phyloP scores from a whole-genome alignment of 2,797 vertebrate species.

The Pachyuromys duprasi region DNA sequence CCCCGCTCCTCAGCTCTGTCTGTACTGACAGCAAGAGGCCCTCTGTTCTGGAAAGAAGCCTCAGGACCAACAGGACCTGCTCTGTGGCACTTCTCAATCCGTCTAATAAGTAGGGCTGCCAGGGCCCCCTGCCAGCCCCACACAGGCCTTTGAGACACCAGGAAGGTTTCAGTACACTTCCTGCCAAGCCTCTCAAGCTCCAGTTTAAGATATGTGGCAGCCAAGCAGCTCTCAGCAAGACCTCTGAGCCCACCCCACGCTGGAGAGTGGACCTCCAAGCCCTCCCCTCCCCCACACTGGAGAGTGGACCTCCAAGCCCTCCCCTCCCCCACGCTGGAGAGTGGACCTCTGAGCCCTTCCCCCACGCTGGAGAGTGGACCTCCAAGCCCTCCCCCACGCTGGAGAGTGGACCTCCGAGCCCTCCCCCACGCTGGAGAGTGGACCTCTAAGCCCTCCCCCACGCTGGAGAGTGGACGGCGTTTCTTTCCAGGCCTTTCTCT shows the following conservation, averaged over 20 bases:
- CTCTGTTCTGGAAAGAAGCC: conserved; percentile 34
- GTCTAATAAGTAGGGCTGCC: conserved; percentile 11
- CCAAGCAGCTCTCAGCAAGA: conserved; percentile 20
- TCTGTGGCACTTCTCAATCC: neutral
- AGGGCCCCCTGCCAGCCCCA: neutral
- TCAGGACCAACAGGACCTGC: neutral
- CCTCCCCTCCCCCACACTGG: neutral
- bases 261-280: neutral
- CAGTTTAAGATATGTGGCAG: neutral
- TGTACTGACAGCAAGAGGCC: conserved; percentile 27
- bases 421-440: neutral
- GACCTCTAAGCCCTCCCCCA: neutral
- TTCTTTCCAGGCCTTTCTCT: conserved; percentile 65
- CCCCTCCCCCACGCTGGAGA: neutral
- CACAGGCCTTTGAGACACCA: neutral
- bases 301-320: neutral
- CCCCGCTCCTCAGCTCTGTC: neutral
- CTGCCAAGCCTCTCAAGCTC: neutral
- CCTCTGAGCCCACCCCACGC: neutral
- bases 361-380: neutral
- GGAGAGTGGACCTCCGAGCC: neutral
- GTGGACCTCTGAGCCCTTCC: too few relatives aligned
- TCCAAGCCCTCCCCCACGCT: neutral
- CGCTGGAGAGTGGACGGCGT: neutral
- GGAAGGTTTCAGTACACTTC: neutral